Evolutionary conservation across 1,140 invertebrate species (phyloP).

Genomic region (Zaprionus vittiger): DNA sequence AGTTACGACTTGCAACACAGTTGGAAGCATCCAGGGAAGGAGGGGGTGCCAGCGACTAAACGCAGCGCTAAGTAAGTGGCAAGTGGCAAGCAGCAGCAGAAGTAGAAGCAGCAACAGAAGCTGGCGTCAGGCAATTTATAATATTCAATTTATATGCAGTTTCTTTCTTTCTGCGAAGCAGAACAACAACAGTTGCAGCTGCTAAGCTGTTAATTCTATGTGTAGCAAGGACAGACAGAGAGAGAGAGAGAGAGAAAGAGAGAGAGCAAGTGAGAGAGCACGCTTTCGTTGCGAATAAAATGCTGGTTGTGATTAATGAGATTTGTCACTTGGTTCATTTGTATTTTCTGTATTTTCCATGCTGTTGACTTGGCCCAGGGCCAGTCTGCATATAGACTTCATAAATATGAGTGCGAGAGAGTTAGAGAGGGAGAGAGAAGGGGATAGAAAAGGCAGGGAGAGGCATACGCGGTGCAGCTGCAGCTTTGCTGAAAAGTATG

Average conservation of each 20-base stretch:
- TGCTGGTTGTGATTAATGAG: constrained; percentile 74
- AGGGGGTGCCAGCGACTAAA: constrained; percentile 51
- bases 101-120: constrained; percentile 51
- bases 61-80: constrained; percentile 39
- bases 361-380: constrained; percentile 64
- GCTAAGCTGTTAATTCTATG: constrained; percentile 75
- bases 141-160: constrained; percentile 84
- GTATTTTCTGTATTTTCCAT: constrained; percentile 82
- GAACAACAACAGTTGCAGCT: constrained; percentile 59
- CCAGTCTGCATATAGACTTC: constrained; percentile 70
- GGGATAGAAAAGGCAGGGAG: neutral
- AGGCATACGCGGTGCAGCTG: constrained; percentile 23
- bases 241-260: constrained; percentile 1
- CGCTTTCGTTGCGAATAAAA: constrained; percentile 46
- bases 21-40: neutral
- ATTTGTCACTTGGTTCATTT: constrained; percentile 82
- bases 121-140: constrained; percentile 77
- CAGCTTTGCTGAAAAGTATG: constrained; percentile 49
- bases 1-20: constrained; percentile 74
- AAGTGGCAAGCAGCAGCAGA: constrained; percentile 36
- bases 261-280: neutral
- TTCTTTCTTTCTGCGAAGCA: constrained; percentile 28
- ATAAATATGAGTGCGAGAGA: constrained; percentile 54
- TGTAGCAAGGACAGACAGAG: constrained; percentile 4
- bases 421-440: neutral